These are phyloP conservation scores for Melanotaenia duboulayi DNA, from an alignment of 2,113 vertebrate species.

Conservation along the genomic window DNA sequence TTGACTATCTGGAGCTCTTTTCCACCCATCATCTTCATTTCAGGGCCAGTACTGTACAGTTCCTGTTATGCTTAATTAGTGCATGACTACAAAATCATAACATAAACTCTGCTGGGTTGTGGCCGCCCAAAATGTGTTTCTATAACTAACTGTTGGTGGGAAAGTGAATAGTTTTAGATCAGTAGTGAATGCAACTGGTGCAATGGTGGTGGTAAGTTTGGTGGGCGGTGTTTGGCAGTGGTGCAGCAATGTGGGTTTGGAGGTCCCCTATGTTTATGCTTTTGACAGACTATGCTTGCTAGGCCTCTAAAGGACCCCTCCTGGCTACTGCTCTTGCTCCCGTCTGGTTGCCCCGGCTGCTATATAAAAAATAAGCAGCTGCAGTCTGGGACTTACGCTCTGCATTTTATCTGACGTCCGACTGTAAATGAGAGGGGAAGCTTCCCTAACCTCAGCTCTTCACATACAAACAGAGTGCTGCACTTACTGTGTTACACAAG, in stretches of 20 bases:
- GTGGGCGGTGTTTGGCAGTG: constrained; percentile 59
- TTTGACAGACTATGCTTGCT: constrained; percentile 75
- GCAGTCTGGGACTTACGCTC: constrained; percentile 49
- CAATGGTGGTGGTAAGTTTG: constrained; percentile 27
- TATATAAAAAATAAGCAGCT: constrained; percentile 80
- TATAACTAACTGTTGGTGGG: constrained; percentile 62
- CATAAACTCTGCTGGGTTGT: constrained; percentile 61
- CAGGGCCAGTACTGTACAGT: constrained; percentile 45
- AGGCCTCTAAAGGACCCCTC: constrained; percentile 52
- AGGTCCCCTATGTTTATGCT: constrained; percentile 76
- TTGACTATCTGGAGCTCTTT: constrained; percentile 41
- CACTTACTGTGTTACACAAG: constrained; percentile 62
- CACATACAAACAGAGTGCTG: constrained; percentile 32
- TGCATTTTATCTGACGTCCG: constrained; percentile 65
- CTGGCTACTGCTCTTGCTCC: constrained; percentile 54
- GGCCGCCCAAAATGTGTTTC: constrained; percentile 52
- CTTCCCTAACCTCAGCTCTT: constrained; percentile 16
- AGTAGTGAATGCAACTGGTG: constrained; percentile 39
- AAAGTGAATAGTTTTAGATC: constrained; percentile 44
- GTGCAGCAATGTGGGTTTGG: constrained; percentile 47
- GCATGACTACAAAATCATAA: constrained; percentile 71
- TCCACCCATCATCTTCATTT: constrained; percentile 55
- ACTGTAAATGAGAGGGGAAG: constrained; percentile 71
- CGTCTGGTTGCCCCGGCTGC: constrained; percentile 59
- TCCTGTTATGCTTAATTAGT: constrained; percentile 73